Base-by-base conservation (phyloP, 2,888 invertebrate species). In the Orthonychiurus folsomi region DNA sequence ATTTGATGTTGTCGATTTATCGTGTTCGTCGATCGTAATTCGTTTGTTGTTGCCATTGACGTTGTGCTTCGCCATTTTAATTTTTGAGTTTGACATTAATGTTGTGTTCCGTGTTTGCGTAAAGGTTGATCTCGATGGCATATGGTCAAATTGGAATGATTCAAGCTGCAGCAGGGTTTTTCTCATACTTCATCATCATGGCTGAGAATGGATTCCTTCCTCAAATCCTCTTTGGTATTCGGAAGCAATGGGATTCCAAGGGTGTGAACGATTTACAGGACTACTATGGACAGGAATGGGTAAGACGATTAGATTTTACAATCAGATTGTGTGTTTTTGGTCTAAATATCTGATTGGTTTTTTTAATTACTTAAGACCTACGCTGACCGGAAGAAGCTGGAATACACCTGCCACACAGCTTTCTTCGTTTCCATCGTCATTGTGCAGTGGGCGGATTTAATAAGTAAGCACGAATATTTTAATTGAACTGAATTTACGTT, bases 111-210 rank as follows among this genome's bases (percentile, higher is more conserved):
- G n/a, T n/a, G n/a, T n/a, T n/a, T n/a, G n/a, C n/a, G n/a, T n/a
- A n/a, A n/a, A 92, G 93, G 84, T 85, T 99, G 80, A 97, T 99
- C 81, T 94, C 94, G 68, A 93, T 99, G 89, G 93, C 97, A 64
- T 99, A 97, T 79, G 97, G 97, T 75, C 97, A 99, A 80, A 97
- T 99, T 79, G 99, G 99, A 76, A 96, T 97, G 94, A 97, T 99
- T 80, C 97, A 99, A 84, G 97, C 97, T 57, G 91, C 93, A 5
- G 96, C 96, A 71, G 99, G 97, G 27, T 99, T 99, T 88, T 99
- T 96, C 82, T 93, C 93, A 61, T 99, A 99, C 83, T 95, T 97
- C 80, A 95, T 97, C 74, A 97, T 99, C 78, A 93, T 97, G 95
- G 96, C 94, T 81, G 96, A 97, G 79, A 96, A 97, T 79, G 99